phyloP scores from a whole-genome alignment of 1,140 invertebrate species.

The Hyphantria cunea region DNA sequence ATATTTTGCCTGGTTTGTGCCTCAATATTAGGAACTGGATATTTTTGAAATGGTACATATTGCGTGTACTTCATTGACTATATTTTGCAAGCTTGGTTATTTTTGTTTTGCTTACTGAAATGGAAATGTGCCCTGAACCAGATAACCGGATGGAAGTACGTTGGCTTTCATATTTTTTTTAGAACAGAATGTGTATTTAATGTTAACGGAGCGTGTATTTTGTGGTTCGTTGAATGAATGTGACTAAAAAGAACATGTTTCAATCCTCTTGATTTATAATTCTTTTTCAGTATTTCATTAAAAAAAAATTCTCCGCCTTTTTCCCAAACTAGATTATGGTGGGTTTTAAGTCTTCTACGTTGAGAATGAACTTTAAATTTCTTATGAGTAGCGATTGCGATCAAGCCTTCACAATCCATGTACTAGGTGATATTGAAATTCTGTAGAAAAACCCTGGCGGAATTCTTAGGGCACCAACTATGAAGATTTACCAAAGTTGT shows the following conservation, averaged over 20 bases:
- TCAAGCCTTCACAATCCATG: too few species aligned
- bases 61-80: not conserved
- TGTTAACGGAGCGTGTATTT: not conserved
- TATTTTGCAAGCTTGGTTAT: not conserved
- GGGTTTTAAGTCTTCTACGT: too few species aligned
- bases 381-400: too few species aligned
- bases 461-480: too few species aligned
- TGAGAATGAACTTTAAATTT: too few species aligned
- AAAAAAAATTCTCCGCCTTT: too few species aligned
- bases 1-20: constrained; percentile 1
- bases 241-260: not conserved
- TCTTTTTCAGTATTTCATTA: too few species aligned
- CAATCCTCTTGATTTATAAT: not conserved
- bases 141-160: constrained; percentile 1
- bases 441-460: too few species aligned
- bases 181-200: not conserved
- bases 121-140: constrained; percentile 4
- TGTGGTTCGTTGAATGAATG: not conserved
- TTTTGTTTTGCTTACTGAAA: constrained; percentile 1
- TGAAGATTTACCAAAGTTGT: too few species aligned
- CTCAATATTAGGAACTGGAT: not conserved
- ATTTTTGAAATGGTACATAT: not conserved
- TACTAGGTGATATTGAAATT: too few species aligned
- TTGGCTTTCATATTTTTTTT: not conserved
- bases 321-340: too few species aligned